Evolutionary conservation across 1,140 invertebrate species (phyloP), one percentile per base, ranked within the genome.

Genomic region (Panagrolaimus sp.): DNA sequence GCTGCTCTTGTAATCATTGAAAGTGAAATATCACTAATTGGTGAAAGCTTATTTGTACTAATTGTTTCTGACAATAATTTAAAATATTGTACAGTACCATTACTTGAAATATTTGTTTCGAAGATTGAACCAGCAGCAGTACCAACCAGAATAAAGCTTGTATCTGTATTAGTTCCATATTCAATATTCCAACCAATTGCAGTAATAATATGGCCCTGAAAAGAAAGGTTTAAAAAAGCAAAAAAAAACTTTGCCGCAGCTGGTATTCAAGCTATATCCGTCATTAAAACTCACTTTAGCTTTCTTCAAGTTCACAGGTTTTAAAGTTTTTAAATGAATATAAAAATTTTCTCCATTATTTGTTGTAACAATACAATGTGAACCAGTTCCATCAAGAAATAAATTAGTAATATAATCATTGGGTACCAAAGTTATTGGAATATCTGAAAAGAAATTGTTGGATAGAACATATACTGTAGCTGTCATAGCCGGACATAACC

Each of bases 301-400:
- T 25, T 57, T 57, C 20, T 57, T 57, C 51, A 57, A 16, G 4
- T 20, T 11, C n/a, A 57, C 8, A 0, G 51, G 20, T 27, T 57
- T 57, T 16, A 57, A 57, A 57, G 27, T 25, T 20, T 13, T n/a
- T n/a, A 27, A 13, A 57, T 57, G 20, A 20, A 57, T 27, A 23
- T 57, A 57, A 16, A 25, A 13, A 23, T 27, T 57, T 5, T 57
- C 51, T 1, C 51, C 51, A 16, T 5, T 1, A 13, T n/a, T 11
- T 57, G 51, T 57, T 57, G 51, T n/a, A 57, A 57, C 51, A 57
- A 57, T 20, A 16, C 51, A 57, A 57, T 57, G 51, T 1, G 11
- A 25, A 11, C 51, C 51, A 20, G 20, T 57, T 20, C 20, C 20
- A 57, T 23, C 51, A 11, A 57, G 20, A 25, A 57, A 57, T 9